Evolutionary conservation across 2,888 invertebrate species (phyloP), one percentile per base, ranked within the genome.

Genomic region (Brachynemurus nebulosus): DNA sequence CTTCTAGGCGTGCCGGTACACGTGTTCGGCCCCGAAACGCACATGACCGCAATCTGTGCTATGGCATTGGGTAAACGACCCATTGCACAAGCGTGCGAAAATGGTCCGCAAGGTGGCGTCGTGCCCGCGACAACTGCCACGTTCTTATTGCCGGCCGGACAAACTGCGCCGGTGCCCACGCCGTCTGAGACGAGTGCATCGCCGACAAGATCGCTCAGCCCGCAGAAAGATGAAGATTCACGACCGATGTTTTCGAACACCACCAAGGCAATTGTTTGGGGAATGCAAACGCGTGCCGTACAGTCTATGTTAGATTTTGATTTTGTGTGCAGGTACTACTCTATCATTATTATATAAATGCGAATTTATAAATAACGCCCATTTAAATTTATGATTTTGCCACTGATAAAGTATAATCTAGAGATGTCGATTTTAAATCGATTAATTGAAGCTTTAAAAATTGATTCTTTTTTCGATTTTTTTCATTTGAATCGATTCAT

Each of bases 1-100:
- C 71, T 74, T 2, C 72, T 92, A 47, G 90, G 90, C 37, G 86
- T 98, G 54, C 95, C 96, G 0, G 74, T 97, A 54, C 80, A 84
- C 63, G 97, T 98, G 40, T 98, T 96, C 62, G 98, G 98, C 0
- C 97, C 98, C 0, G 98, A 98, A 66, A 92, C 92, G 5, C 96
- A 96, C 67, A 98, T 99, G 98, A 98, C 98, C 0, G 81, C 95
- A n/a, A 96, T 98, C 56, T 96, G 96, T 50, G 92, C 93, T 2
- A 92, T 97, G 77, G 98, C 98, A 2, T 69, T 98, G 45, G 96
- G 96, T 14, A 89, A 86, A 55, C 69, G 81, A 33, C 76, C 86
- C 11, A 84, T 96, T 51, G 91, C 93, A 1, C 72, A 76, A 49
- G 75, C 76, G 27, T 75, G 75, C 45, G 71, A 71, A 50, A 63